A percentile compares a stretch with the other conserved stretches of the same genome.
Evolutionary conservation across 2,888 invertebrate species (phyloP).

Genomic region (Parapristionchus giblindavisi): DNA sequence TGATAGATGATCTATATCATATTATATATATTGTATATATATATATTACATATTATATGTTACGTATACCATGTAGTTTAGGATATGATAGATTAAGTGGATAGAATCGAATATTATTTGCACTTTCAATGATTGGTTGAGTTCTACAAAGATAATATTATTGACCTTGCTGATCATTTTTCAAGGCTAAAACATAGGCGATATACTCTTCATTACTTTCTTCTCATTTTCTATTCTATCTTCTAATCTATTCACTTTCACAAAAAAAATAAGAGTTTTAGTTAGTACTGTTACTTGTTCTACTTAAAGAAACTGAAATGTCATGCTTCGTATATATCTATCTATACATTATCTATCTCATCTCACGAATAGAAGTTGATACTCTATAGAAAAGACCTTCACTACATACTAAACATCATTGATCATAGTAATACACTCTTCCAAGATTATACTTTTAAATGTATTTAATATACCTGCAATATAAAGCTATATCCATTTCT

Average conservation of each 20-base stretch:
- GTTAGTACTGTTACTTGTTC: too few species aligned
- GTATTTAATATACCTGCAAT: conserved; percentile 31
- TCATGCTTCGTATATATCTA: too few species aligned
- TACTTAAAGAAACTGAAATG: too few species aligned
- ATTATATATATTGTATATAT: neutral
- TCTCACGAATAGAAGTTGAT: too few species aligned
- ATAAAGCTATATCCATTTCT: conserved; percentile 35
- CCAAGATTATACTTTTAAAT: neutral
- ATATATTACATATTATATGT: neutral
- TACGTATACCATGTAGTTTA: conserved; percentile 24
- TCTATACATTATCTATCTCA: neutral
- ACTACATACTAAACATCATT: too few species aligned
- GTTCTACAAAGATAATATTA: conserved; percentile 9
- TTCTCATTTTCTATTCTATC: neutral
- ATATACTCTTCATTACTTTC: neutral
- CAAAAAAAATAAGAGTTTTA: too few species aligned
- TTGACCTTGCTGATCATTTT: neutral
- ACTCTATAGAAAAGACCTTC: too few species aligned
- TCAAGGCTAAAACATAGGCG: conserved; percentile 23
- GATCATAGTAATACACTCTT: too few species aligned
- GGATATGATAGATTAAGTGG: conserved; percentile 34
- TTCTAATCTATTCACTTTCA: conserved; percentile 23
- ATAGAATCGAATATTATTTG: conserved; percentile 34
- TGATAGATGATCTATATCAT: conserved; percentile 13
- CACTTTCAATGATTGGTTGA: conserved; percentile 39